Percentiles rank a stretch among this genome's conserved stretches.
Evolutionary conservation across 2,888 invertebrate genomes (phyloP).

Genomic region (Cerastis leucographa): DNA sequence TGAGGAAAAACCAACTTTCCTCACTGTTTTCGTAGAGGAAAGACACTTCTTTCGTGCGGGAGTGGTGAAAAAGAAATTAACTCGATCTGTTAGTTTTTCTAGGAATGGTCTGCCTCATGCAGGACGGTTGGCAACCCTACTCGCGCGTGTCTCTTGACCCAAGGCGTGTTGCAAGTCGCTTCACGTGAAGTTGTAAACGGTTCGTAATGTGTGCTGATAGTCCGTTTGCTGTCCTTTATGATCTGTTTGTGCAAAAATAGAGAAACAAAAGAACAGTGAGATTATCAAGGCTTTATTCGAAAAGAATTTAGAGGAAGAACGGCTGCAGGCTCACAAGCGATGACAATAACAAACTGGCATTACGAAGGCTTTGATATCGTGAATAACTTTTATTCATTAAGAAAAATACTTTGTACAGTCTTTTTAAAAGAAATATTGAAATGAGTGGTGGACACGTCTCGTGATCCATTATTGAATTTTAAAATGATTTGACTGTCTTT

Average conservation of each 20-base stretch:
- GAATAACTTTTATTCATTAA: not conserved
- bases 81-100: too few relatives aligned
- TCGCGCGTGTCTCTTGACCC: too few relatives aligned
- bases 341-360: slow-evolving; percentile 14
- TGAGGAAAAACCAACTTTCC: too few relatives aligned
- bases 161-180: too few relatives aligned
- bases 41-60: too few relatives aligned
- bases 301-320: slow-evolving; percentile 20
- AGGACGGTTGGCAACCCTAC: too few relatives aligned
- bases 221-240: not conserved
- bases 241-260: not conserved
- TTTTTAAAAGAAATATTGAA: not conserved
- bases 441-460: not conserved
- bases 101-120: too few relatives aligned
- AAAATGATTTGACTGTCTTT: too few relatives aligned
- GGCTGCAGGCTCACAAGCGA: not conserved
- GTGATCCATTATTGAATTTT: too few relatives aligned
- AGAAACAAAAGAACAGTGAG: slow-evolving; percentile 1
- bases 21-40: too few relatives aligned
- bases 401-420: not conserved
- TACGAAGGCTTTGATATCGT: not conserved
- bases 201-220: not conserved
- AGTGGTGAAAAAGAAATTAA: too few relatives aligned
- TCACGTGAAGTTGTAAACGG: not conserved
- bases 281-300: slow-evolving; percentile 27